phyloP scores from a whole-genome alignment of 2,797 vertebrate species.

The Phyllotis vaccarum region DNA sequence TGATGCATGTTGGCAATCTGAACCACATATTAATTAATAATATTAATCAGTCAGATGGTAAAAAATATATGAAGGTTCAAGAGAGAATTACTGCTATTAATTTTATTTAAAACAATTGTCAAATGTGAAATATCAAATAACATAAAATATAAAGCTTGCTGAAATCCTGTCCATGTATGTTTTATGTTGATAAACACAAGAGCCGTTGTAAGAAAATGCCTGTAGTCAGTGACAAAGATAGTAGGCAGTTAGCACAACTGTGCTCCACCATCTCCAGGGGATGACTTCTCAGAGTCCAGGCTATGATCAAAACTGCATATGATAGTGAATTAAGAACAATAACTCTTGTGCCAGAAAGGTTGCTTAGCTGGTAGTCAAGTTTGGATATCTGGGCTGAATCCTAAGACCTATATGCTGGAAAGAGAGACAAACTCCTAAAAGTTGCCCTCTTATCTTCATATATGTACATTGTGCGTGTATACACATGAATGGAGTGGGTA shows the following conservation, averaged over 20 bases:
- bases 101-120: constrained; percentile 16
- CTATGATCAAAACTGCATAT: not conserved
- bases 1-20: constrained; percentile 33
- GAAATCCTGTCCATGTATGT: not conserved
- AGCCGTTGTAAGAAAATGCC: not conserved
- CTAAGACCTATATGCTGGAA: not conserved
- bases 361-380: not conserved
- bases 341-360: not conserved
- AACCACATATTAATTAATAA: constrained; percentile 39
- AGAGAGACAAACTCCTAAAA: not conserved
- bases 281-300: not conserved
- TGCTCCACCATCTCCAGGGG: no score
- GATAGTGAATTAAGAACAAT: not conserved
- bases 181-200: not conserved
- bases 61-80: constrained; percentile 23
- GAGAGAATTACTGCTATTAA: not conserved
- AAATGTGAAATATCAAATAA: not conserved
- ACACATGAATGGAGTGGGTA: not conserved
- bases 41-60: constrained; percentile 8
- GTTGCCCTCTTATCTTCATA: not conserved
- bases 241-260: no score
- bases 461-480: no score
- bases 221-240: not conserved
- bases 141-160: not conserved
- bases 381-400: not conserved